Base-by-base conservation (phyloP, 2,888 invertebrate species). In the Cheilosia grossa region DNA sequence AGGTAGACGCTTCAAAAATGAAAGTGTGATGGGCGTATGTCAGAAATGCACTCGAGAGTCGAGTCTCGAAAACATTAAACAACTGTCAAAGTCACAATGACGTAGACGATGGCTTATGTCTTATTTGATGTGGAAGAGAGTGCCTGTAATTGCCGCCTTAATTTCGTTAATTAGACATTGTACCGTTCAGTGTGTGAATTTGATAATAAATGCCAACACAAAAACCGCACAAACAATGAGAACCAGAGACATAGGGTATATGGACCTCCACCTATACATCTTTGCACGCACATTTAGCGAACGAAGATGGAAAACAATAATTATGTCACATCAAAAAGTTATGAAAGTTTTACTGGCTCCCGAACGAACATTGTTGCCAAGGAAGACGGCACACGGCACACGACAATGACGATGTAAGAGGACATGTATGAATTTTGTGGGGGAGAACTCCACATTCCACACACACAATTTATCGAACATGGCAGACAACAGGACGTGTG, bases 271-370 rank as follows among this genome's bases (percentile, higher is more conserved):
- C 42, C 21, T 0, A 24, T 4, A 17, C 47, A 56, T 19, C 30
- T n/a, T 1, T 10, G 44, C 59, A 24, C 21, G 19, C 21, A 49
- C 30, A 42, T 24, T 42, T 42, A 24, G 15, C 21, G 44, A 67
- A 75, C 10, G 40, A 79, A 77, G 75, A 85, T 81, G 85, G 66
- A 66, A 69, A 75, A 77, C 81, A 85, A 80, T 85, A 85, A 85
- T 81, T 85, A 85, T 81, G 75, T 81, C 85, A 81, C 81, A 85
- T 77, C 75, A 77, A 75, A 85, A 85, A 85, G 85, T 81, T 81
- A 77, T 77, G 75, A 85, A 81, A 85, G 75, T 85, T 85, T 81
- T 77, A 77, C 61, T 85, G 85, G 77, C 85, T 54, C 83, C 80
- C 75, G 6, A 75, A 80, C 80, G 54, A 58, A 83, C 74, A 79